Conservation (phyloP, 2,888 invertebrate species). For the Scrobipalpa costella region DNA sequence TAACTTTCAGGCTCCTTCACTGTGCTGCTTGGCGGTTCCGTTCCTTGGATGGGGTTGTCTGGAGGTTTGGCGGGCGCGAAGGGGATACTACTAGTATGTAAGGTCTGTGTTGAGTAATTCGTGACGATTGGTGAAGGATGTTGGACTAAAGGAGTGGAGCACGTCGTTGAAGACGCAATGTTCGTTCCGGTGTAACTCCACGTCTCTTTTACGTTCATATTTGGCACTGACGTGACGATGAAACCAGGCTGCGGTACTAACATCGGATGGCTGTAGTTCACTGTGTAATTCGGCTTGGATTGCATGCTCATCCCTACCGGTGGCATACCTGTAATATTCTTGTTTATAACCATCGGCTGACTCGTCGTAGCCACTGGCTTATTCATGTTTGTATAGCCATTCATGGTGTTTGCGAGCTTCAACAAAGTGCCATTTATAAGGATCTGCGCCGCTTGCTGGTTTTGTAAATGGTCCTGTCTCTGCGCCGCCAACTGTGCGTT, state of each 20-base stretch:
- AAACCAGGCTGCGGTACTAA: slow-evolving; percentile 74
- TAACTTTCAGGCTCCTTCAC: slow-evolving; percentile 64
- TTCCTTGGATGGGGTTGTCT: slow-evolving; percentile 74
- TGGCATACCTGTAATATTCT: slow-evolving; percentile 69
- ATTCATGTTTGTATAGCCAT: slow-evolving; percentile 60
- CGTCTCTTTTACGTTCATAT: slow-evolving; percentile 74
- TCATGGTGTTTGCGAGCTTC: slow-evolving; percentile 69
- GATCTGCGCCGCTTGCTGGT: slow-evolving; percentile 71
- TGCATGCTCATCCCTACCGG: slow-evolving; percentile 73
- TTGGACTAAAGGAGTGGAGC: slow-evolving; percentile 64
- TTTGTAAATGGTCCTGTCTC: slow-evolving; percentile 69
- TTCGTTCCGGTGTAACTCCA: slow-evolving; percentile 68
- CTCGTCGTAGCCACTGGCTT: slow-evolving; percentile 64
- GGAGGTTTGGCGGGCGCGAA: slow-evolving; percentile 74
- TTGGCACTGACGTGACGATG: slow-evolving; percentile 79
- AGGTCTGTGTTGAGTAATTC: slow-evolving; percentile 62
- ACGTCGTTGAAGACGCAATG: slow-evolving; percentile 58
- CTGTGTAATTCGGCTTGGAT: slow-evolving; percentile 77
- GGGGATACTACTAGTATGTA: slow-evolving; percentile 73
- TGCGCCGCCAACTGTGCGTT: slow-evolving; percentile 60
- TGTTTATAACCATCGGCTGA: slow-evolving; percentile 69
- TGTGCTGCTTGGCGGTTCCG: slow-evolving; percentile 74
- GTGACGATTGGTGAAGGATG: slow-evolving; percentile 65
- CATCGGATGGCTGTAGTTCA: slow-evolving; percentile 76
- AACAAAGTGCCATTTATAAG: slow-evolving; percentile 77